Conservation (phyloP, 2,888 invertebrate genomes). For the Dryadula phaetusa region DNA sequence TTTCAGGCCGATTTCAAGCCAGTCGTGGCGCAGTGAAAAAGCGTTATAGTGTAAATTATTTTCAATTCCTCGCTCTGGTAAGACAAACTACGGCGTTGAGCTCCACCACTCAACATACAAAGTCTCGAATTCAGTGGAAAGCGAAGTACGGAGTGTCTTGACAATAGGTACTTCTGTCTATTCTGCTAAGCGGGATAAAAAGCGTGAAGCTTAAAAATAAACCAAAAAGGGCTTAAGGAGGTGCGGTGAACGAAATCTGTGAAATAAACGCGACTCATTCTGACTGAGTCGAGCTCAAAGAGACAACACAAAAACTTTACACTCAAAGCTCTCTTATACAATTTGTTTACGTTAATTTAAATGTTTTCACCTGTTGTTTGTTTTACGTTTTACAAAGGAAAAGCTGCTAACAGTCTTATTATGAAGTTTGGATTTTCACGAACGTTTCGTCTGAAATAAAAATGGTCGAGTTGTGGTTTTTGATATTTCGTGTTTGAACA, state of each 20-base stretch:
- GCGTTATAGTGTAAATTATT: too few relatives aligned
- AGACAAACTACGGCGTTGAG: too few relatives aligned
- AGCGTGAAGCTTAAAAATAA: not conserved
- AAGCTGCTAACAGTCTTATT: conserved; percentile 18
- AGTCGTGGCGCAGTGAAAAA: too few relatives aligned
- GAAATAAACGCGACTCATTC: conserved; percentile 14
- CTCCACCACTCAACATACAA: too few relatives aligned
- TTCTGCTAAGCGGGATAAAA: too few relatives aligned
- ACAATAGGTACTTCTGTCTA: too few relatives aligned
- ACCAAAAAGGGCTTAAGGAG: too few relatives aligned
- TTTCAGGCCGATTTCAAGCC: too few relatives aligned
- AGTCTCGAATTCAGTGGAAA: too few relatives aligned
- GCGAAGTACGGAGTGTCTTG: too few relatives aligned
- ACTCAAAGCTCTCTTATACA: conserved; percentile 20
- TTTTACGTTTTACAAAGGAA: conserved; percentile 24
- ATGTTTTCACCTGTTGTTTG: conserved; percentile 21
- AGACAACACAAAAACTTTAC: conserved; percentile 11
- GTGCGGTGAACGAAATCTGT: conserved; percentile 6
- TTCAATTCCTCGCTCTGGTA: too few relatives aligned
- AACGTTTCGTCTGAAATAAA: conserved; percentile 8
- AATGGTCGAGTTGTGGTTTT: not conserved
- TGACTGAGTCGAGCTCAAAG: conserved; percentile 9
- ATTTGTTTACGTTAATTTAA: conserved; percentile 20
- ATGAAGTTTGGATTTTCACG: not conserved
- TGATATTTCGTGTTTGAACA: too few relatives aligned